Evolutionary conservation across 2,888 invertebrate species (phyloP), one percentile per base, ranked within the genome.

Genomic region (Axea sp.): DNA sequence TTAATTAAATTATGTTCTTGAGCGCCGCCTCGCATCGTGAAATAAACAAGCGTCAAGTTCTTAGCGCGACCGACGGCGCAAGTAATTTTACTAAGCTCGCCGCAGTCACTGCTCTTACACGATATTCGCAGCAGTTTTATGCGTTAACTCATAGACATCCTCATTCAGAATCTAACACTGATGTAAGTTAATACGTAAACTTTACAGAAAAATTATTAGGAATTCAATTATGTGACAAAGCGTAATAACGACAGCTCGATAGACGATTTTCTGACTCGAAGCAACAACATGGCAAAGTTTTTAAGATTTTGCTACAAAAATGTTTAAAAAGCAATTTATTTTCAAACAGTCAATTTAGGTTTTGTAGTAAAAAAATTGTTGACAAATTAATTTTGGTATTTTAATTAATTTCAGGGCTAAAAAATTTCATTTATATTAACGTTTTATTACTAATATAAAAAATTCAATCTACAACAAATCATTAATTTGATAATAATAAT

Each of bases 41-140:
- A 47, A 47, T 60, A 60, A 60, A 60, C 28, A 47, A 37, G 33
- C 33, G 19, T 14, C 17, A 17, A 24, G 47, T 60, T 60, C 37
- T 59, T 26, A 45, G 45, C 59, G 11, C 28, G 11, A 49, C 37
- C 47, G 37, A 30, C 47, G 12, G 39, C 30, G 14, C 37, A 19
- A 62, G 62, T 49, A 49, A 62, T 62, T 62, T 51, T 39, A 39
- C 59, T 59, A 59, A 59, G 45, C 59, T 59, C 15, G 45, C 14
- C 17, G 31, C 53, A 15, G 26, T 37, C 17, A 14, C 28, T 53
- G 11, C 47, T 19, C 49, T 49, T 62, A 41, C 41, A 31, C 15
- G 31, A 51, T 41, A 37, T 49, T 22, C 15, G 35, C 59, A 31
- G 41, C 37, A 49, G 49, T 62, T 62, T 62, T 31, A 49, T 39